Conservation (phyloP, 2,113 vertebrate species). For the Setophaga petechia region DNA sequence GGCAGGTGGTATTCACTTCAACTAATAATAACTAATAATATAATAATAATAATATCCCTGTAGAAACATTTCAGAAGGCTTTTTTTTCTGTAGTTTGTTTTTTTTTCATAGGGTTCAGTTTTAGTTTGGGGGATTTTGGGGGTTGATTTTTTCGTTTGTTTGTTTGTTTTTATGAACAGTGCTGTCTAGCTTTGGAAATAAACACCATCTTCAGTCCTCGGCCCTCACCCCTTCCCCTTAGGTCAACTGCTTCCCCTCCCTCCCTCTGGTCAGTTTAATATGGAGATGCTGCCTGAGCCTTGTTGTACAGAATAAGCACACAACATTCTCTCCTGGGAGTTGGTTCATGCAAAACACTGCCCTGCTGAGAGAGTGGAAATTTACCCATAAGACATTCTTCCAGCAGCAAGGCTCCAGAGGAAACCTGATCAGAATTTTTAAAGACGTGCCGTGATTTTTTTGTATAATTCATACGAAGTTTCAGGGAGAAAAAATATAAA, state of each 20-base stretch:
- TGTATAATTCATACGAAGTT: slow-evolving; percentile 50
- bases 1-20: not conserved
- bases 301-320: slow-evolving; percentile 84
- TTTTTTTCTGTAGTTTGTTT: not conserved
- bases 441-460: slow-evolving; percentile 60
- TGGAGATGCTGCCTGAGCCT: slow-evolving; percentile 79
- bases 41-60: not conserved
- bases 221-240: not conserved
- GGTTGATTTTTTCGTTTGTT: not conserved
- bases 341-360: slow-evolving; percentile 91
- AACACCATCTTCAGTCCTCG: not conserved
- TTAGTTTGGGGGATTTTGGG: not conserved
- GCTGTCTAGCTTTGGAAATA: slow-evolving; percentile 40
- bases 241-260: slow-evolving; percentile 37
- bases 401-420: slow-evolving; percentile 79
- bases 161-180: slow-evolving; percentile 17
- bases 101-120: not conserved
- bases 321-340: slow-evolving; percentile 87
- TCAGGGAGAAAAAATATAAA: slow-evolving; percentile 18
- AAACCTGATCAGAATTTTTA: slow-evolving; percentile 85
- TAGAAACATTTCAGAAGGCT: not conserved
- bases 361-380: slow-evolving; percentile 91
- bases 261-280: slow-evolving; percentile 83
- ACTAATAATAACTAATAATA: not conserved
- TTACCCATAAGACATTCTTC: slow-evolving; percentile 88